phyloP scores from a whole-genome alignment of 1,140 invertebrate species.

The Drosophila ficusphila region DNA sequence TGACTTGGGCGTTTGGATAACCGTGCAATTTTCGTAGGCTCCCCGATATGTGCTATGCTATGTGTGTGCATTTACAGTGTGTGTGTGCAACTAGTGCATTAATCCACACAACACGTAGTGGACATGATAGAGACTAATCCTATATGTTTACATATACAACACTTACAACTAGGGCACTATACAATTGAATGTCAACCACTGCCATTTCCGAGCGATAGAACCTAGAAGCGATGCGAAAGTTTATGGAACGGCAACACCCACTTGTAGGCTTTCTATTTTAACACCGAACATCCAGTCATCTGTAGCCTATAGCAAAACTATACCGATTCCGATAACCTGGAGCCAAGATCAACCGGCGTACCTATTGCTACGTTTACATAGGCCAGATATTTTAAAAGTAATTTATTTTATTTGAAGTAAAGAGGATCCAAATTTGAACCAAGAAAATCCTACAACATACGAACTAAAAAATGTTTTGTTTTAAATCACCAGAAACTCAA shows the following conservation, averaged over 20 bases:
- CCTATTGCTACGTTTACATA: slow-evolving; percentile 22
- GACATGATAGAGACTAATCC: slow-evolving; percentile 46
- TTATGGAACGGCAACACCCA: slow-evolving; percentile 14
- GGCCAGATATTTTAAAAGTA: not conserved
- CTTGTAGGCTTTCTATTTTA: slow-evolving; percentile 16
- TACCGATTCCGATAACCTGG: slow-evolving; percentile 1
- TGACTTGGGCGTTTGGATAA: slow-evolving; percentile 30
- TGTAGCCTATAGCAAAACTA: not conserved
- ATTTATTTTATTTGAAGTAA: not conserved
- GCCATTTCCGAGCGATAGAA: slow-evolving; percentile 68
- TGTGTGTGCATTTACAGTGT: slow-evolving; percentile 78
- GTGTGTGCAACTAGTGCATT: slow-evolving; percentile 69
- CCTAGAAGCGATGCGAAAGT: not conserved
- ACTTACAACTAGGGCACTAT: slow-evolving; percentile 66
- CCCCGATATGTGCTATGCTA: slow-evolving; percentile 40
- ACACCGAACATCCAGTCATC: slow-evolving; percentile 3
- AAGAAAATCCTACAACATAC: not conserved
- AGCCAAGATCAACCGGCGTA: not conserved
- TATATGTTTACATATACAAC: slow-evolving; percentile 32
- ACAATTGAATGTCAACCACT: slow-evolving; percentile 75
- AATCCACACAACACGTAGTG: slow-evolving; percentile 53
- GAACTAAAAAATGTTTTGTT: not conserved
- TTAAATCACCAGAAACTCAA: not conserved
- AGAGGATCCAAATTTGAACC: not conserved
- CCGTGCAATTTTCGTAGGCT: slow-evolving; percentile 35